A percentile compares a stretch with the other conserved stretches of the same genome.
These are phyloP conservation scores for Scelioninae gen. 1 DNA, from an alignment of 2,888 invertebrate species.

Conservation along the genomic window DNA sequence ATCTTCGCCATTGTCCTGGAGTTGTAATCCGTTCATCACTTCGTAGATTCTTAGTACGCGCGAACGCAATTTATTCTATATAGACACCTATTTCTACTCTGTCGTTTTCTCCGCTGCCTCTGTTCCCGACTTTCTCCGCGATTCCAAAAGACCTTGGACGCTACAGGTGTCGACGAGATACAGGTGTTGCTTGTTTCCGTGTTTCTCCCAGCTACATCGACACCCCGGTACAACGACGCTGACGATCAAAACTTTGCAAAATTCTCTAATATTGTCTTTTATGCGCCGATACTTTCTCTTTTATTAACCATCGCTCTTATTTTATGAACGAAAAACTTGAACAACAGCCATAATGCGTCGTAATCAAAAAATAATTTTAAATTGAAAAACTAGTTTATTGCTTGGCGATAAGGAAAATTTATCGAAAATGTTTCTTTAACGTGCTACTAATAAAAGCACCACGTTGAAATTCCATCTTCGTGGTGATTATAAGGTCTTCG, in stretches of 20 bases:
- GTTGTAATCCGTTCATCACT: constrained; percentile 79
- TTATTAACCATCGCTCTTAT: constrained; percentile 40
- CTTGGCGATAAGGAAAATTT: constrained; percentile 13
- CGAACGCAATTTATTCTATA: constrained; percentile 77
- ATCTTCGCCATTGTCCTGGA: constrained; percentile 14
- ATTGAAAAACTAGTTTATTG: constrained; percentile 49
- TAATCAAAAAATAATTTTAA: constrained; percentile 45
- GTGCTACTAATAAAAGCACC: neutral
- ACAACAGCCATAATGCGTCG: constrained; percentile 30
- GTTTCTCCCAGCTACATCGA: constrained; percentile 61
- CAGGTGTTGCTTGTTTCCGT: constrained; percentile 76
- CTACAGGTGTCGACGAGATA: constrained; percentile 83
- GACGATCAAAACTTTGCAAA: constrained; percentile 60
- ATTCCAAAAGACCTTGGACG: constrained; percentile 72
- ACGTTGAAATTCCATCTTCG: constrained; percentile 16
- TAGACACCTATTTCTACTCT: constrained; percentile 56
- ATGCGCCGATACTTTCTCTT: constrained; percentile 47
- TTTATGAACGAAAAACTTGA: constrained; percentile 40
- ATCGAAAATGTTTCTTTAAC: constrained; percentile 32
- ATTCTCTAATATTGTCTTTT: constrained; percentile 60
- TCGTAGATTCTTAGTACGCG: constrained; percentile 79
- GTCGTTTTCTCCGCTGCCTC: constrained; percentile 63
- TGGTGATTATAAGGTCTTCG: constrained; percentile 26
- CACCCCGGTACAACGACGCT: constrained; percentile 30
- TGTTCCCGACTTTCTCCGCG: constrained; percentile 65